These are phyloP conservation scores for Prunella strophiata DNA, from an alignment of 2,797 vertebrate genomes.

Conservation along the genomic window DNA sequence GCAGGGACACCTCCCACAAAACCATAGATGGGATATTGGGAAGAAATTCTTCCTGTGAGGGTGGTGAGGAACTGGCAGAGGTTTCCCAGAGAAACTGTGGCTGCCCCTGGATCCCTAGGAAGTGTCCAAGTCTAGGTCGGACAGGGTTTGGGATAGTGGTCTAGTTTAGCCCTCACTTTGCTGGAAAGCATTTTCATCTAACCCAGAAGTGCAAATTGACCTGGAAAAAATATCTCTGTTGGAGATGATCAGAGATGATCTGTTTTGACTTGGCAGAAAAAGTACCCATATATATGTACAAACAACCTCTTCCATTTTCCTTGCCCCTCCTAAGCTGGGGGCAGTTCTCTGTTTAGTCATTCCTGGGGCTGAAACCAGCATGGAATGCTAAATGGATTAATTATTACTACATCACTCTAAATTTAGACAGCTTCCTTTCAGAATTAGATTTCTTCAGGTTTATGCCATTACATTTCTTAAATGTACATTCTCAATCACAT, in stretches of 20 bases:
- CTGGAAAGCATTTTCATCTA: not conserved
- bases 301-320: not conserved
- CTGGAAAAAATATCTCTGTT: not conserved
- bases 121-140: not conserved
- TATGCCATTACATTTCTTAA: conserved; percentile 70
- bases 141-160: not conserved
- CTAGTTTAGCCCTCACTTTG: not conserved
- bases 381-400: conserved; percentile 70
- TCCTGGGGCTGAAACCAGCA: conserved; percentile 44
- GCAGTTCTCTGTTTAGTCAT: conserved; percentile 46
- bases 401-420: conserved; percentile 69
- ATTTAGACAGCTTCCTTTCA: conserved; percentile 72
- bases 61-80: not conserved
- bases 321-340: not conserved
- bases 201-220: not conserved
- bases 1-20: not conserved
- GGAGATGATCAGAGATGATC: not conserved
- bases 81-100: not conserved
- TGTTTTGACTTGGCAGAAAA: not conserved
- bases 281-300: not conserved
- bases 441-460: conserved; percentile 71
- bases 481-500: conserved; percentile 68
- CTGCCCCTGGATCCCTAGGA: not conserved
- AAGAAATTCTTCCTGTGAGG: not conserved
- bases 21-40: not conserved